Conservation (phyloP, 2,797 vertebrate genomes). For the Dendrocincla fuliginosa region DNA sequence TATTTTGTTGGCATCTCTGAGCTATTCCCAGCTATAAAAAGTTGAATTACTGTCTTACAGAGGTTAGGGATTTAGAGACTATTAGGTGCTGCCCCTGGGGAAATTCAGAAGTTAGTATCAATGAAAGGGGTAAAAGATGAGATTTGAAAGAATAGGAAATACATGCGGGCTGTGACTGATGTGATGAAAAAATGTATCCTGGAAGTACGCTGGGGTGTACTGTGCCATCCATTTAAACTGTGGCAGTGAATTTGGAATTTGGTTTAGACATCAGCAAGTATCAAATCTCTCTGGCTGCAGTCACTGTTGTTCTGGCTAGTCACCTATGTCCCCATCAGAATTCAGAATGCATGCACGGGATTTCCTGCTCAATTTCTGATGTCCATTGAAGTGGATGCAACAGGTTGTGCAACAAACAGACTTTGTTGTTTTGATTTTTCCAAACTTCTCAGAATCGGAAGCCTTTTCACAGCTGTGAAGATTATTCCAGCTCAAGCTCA, state of each 20-base stretch:
- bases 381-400: not conserved
- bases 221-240: not conserved
- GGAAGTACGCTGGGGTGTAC: not conserved
- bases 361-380: not conserved
- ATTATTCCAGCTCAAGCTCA: not conserved
- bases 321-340: not conserved
- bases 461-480: not conserved
- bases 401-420: not conserved
- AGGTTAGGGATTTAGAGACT: not conserved
- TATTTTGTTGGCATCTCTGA: not conserved
- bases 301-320: not conserved
- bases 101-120: not conserved
- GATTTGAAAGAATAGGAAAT: not conserved
- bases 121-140: not conserved
- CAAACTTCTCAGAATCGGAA: not conserved
- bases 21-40: not conserved
- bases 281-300: not conserved
- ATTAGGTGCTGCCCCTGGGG: not conserved
- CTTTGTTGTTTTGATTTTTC: not conserved
- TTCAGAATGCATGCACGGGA: not conserved
- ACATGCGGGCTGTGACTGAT: rapidly evolving
- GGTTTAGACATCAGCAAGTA: not conserved
- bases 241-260: not conserved
- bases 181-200: not conserved
- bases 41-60: not conserved